Percentiles rank a stretch among this genome's conserved stretches.
These are phyloP conservation scores for Dryadula phaetusa DNA, from an alignment of 2,888 invertebrate genomes.

Conservation along the genomic window DNA sequence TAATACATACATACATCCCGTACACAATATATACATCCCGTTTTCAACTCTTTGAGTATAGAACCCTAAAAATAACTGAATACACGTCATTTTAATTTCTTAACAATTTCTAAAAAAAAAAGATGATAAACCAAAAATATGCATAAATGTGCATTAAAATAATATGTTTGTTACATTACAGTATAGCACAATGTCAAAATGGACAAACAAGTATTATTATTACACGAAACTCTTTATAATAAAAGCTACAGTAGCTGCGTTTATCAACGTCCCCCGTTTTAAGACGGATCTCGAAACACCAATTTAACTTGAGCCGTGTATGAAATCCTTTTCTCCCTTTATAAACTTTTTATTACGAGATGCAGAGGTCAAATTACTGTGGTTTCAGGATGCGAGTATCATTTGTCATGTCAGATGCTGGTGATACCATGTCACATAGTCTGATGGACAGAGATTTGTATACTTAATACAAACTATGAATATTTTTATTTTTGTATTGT, in stretches of 20 bases:
- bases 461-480: constrained; percentile 67
- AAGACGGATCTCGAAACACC: constrained; percentile 60
- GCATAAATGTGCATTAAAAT: too few relatives aligned
- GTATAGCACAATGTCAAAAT: not conserved
- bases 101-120: too few relatives aligned
- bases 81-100: too few relatives aligned
- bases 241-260: constrained; percentile 46
- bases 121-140: too few relatives aligned
- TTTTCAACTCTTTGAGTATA: too few relatives aligned
- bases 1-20: too few relatives aligned
- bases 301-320: constrained; percentile 50
- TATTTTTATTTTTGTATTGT: constrained; percentile 57
- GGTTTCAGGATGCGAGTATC: constrained; percentile 59
- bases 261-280: constrained; percentile 67
- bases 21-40: too few relatives aligned
- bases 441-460: constrained; percentile 78
- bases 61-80: too few relatives aligned
- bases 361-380: constrained; percentile 51
- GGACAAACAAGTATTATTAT: constrained; percentile 28
- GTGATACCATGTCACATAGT: constrained; percentile 68
- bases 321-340: constrained; percentile 28
- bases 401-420: constrained; percentile 79
- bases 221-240: constrained; percentile 39
- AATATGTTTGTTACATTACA: not conserved
- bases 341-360: constrained; percentile 26